phyloP scores from a whole-genome alignment of 2,888 invertebrate species.

The Amiota mariae region DNA sequence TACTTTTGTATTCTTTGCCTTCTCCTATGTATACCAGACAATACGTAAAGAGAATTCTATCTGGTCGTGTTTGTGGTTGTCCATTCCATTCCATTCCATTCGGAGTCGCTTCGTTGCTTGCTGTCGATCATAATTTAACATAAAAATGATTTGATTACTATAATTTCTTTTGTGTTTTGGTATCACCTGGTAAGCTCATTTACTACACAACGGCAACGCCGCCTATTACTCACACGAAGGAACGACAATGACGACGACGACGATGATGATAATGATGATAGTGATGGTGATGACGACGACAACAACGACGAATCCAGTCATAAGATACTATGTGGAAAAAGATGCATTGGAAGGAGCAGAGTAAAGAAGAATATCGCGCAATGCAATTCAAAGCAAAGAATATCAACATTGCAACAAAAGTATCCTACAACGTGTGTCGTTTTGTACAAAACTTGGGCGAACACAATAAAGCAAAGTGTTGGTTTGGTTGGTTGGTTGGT shows the following conservation, averaged over 20 bases:
- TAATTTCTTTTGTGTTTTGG: conserved; percentile 67
- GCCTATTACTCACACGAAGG: conserved; percentile 69
- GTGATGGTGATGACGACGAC: neutral
- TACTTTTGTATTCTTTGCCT: conserved; percentile 2
- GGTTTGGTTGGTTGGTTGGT: neutral
- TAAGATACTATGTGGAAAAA: conserved; percentile 22
- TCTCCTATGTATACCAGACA: neutral
- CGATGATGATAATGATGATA: conserved; percentile 1
- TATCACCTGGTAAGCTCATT: conserved; percentile 69
- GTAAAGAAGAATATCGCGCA: conserved; percentile 25
- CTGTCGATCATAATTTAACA: conserved; percentile 67
- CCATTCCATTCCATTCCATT: neutral
- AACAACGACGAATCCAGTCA: conserved; percentile 5
- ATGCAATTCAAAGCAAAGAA: conserved; percentile 39
- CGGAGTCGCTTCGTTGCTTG: conserved; percentile 53
- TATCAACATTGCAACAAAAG: conserved; percentile 42
- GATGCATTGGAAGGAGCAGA: neutral
- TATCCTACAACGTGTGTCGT: conserved; percentile 65
- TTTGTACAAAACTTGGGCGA: conserved; percentile 47
- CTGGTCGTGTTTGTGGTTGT: neutral
- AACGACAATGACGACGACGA: conserved; percentile 22
- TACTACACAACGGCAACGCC: conserved; percentile 67
- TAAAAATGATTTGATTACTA: conserved; percentile 67
- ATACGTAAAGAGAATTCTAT: conserved; percentile 14
- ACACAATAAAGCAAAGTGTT: neutral